Evolutionary conservation across 2,888 invertebrate species (phyloP), one percentile per base, ranked within the genome.

Genomic region (Sabellastarte sp.): DNA sequence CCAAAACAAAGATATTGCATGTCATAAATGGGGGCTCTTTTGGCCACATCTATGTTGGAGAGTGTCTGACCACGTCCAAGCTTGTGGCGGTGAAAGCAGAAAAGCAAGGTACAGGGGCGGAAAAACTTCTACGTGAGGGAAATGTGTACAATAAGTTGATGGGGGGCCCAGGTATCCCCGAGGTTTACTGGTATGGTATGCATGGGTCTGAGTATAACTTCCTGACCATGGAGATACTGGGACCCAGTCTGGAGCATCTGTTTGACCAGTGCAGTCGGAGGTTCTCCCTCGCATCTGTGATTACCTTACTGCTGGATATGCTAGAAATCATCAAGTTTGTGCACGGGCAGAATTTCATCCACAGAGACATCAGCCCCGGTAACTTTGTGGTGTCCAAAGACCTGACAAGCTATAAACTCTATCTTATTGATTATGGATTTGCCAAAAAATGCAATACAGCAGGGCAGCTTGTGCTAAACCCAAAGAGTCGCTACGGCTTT

Each of bases 301-400:
- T 70, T n/a, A 60, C 57, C 57, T 52, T 70, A 50, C 33, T 61
- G 1, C 66, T 69, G 29, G 63, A 69, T 56, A 67, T 66, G 61
- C 52, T 70, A 3, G 32, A 32, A 28, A 60, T 53, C 41, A 31
- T 70, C 1, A 95, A 96, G 87, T 95, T 90, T 86, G 91, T 96
- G 79, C 97, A 97, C 86, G 91, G 92, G 87, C 95, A 95, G 87
- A 93, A 93, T 82, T 96, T 96, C 87, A 96, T 97, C 84, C 96
- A 97, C 87, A 91, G 95, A 80, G 95, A 96, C 87, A 95, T 95
- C 76, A 69, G 66, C 65, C 85, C 85, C 24, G 85, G 84, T 73
- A 85, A 85, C 72, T 85, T 85, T 71, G 73, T 85, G 60, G 82
- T 85, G 82, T 57, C 61, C 20, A n/a, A 2, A 41, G 15, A 30